phyloP scores from a whole-genome alignment of 2,888 invertebrate genomes.

The Caenorhabditis macrosperma region DNA sequence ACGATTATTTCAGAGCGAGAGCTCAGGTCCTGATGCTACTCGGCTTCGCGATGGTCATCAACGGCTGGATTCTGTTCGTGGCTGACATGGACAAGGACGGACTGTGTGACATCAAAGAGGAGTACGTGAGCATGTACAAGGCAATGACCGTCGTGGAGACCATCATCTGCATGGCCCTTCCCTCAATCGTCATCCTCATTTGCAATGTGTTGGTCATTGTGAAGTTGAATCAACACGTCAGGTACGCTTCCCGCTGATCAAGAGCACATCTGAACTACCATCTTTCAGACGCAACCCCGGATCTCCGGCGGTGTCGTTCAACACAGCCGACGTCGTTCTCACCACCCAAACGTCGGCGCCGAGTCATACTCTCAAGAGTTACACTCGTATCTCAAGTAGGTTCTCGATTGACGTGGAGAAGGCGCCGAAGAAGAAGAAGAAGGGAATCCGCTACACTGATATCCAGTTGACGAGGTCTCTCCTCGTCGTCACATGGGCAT shows the following conservation, averaged over 20 bases:
- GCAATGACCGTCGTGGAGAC: slow-evolving; percentile 71
- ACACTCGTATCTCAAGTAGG: slow-evolving; percentile 59
- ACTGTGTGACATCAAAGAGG: slow-evolving; percentile 73
- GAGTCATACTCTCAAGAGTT: slow-evolving; percentile 48
- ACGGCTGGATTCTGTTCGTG: slow-evolving; percentile 76
- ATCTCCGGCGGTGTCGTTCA: slow-evolving; percentile 77
- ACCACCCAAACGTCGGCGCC: slow-evolving; percentile 60
- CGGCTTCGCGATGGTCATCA: slow-evolving; percentile 70
- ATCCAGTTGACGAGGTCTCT: slow-evolving; percentile 75
- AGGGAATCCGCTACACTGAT: slow-evolving; percentile 74
- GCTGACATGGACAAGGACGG: slow-evolving; percentile 70
- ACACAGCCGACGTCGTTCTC: slow-evolving; percentile 69
- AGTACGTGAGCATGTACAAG: slow-evolving; percentile 71
- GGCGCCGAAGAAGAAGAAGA: slow-evolving; percentile 59
- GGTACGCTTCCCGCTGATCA: slow-evolving; percentile 43
- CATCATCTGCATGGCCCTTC: slow-evolving; percentile 73
- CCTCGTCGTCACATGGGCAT: slow-evolving; percentile 74
- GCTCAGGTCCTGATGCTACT: slow-evolving; percentile 71
- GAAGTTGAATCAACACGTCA: slow-evolving; percentile 73
- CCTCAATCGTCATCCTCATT: slow-evolving; percentile 72
- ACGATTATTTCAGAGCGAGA: slow-evolving; percentile 68
- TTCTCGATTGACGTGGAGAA: slow-evolving; percentile 59
- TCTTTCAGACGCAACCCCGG: slow-evolving; percentile 66
- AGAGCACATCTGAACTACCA: not conserved
- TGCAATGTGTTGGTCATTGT: slow-evolving; percentile 75